Base-by-base conservation (phyloP, 2,113 vertebrate species). In the Ictalurus punctatus region DNA sequence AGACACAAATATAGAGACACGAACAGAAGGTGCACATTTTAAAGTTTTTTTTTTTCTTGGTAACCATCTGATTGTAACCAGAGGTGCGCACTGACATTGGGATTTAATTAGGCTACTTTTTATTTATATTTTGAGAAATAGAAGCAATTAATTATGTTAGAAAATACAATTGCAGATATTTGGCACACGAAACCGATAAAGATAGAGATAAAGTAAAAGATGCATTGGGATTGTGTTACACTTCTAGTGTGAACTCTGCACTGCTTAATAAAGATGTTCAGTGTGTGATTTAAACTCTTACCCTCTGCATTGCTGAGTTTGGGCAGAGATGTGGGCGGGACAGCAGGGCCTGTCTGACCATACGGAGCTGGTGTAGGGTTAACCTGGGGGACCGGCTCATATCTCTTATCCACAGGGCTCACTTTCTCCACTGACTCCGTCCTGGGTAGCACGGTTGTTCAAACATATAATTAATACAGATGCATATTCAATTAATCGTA, bases 401-500 rank as follows among this genome's bases (percentile, higher is more conserved):
- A 98, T 91, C 97, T 95, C 88, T 98, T 99, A 83, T 99, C 98
- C 80, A 94, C 95, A 52, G 94, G 95, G 88, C 96, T 96, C n/a
- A 96, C 92, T 90, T 97, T 97, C 81, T 99, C 97, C 83, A 94
- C 59, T 13, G 95, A 91, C 80, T 99, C 98, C 3, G 96, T 96
- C 96, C 98, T 96, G 87, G 73, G 88, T 54, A 16, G 58, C n/a
- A 67, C 4, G 44, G 19, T 27, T 34, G 65, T n/a, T 34, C 0
- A 82, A 86, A 58, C 9, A 17, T 34, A n/a, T 37, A 40, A 2
- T 67, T 78, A 84, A n/a, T 34, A 4, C 27, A 80, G 48, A 54
- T 9, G 12, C 9, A 63, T 30, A n/a, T 9, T 19, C 6, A 52
- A 30, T 48, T 6, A 48, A 48, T 48, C 48, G 7, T 7, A 48